A percentile compares a stretch with the other conserved stretches of the same genome.
Conservation (phyloP, 2,888 invertebrate species). For the Germaria angustata region DNA sequence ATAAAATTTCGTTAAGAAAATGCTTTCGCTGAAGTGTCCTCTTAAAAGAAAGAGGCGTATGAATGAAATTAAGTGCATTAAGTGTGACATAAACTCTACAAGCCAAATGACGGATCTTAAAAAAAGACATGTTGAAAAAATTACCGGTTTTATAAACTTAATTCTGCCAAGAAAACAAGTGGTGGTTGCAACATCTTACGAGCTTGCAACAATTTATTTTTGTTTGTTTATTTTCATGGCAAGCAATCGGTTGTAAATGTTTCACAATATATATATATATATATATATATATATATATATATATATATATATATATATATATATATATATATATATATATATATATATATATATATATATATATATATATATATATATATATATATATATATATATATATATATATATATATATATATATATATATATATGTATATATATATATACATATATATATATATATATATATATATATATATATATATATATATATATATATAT, state of each 20-base stretch:
- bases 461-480: no score
- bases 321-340: no score
- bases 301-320: no score
- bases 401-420: no score
- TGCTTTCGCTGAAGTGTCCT: background rate
- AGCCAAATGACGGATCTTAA: constrained; percentile 37
- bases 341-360: no score
- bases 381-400: no score
- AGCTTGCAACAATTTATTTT: constrained; percentile 18
- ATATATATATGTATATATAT: no score
- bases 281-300: no score
- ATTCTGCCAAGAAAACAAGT: constrained; percentile 26
- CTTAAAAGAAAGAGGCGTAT: background rate
- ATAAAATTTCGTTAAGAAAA: background rate
- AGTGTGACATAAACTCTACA: constrained; percentile 30
- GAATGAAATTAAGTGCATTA: background rate
- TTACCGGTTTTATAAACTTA: constrained; percentile 35
- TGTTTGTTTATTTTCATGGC: constrained; percentile 11
- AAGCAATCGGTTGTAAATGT: background rate
- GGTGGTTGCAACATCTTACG: constrained; percentile 25
- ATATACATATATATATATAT: no score
- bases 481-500: no score
- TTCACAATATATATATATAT: background rate
- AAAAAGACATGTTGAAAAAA: constrained; percentile 29
- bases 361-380: no score